Evolutionary conservation across 23 tunicate species (phyloP), one percentile per base, ranked within the genome.

Genomic region (Aplidium turbinatum): DNA sequence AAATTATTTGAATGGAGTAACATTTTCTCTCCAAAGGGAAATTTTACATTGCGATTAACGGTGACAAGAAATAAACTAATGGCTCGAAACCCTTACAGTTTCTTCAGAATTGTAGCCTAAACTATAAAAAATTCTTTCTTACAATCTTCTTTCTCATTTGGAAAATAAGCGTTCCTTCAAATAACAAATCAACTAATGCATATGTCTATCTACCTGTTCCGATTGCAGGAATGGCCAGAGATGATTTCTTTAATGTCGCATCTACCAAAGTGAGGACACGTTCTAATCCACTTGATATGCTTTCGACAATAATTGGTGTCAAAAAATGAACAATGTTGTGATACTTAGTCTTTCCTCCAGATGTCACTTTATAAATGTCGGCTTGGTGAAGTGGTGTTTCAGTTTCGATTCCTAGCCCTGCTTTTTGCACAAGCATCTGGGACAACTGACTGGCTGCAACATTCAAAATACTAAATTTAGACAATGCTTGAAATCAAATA

Each of bases 121-220:
- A n/a, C n/a, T n/a, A n/a, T n/a, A n/a, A n/a, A n/a, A n/a, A n/a
- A n/a, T n/a, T n/a, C n/a, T n/a, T n/a, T n/a, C n/a, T n/a, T n/a
- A n/a, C n/a, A n/a, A n/a, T n/a, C n/a, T n/a, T n/a, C n/a, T n/a
- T n/a, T n/a, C n/a, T n/a, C n/a, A n/a, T n/a, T n/a, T n/a, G n/a
- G n/a, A n/a, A n/a, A n/a, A n/a, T n/a, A n/a, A n/a, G n/a, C n/a
- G n/a, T n/a, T n/a, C n/a, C n/a, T n/a, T n/a, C n/a, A n/a, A n/a
- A n/a, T n/a, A n/a, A n/a, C n/a, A n/a, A n/a, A n/a, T n/a, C n/a
- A n/a, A n/a, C n/a, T n/a, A n/a, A n/a, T n/a, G n/a, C n/a, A n/a
- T n/a, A n/a, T n/a, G n/a, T n/a, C n/a, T n/a, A n/a, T n/a, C n/a
- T 30, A 73, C 78, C 78, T 73, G 78, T 54, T 51, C 78, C 78